These are phyloP conservation scores for Brachionus manjavacas DNA, from an alignment of 1,140 invertebrate genomes.

Conservation along the genomic window DNA sequence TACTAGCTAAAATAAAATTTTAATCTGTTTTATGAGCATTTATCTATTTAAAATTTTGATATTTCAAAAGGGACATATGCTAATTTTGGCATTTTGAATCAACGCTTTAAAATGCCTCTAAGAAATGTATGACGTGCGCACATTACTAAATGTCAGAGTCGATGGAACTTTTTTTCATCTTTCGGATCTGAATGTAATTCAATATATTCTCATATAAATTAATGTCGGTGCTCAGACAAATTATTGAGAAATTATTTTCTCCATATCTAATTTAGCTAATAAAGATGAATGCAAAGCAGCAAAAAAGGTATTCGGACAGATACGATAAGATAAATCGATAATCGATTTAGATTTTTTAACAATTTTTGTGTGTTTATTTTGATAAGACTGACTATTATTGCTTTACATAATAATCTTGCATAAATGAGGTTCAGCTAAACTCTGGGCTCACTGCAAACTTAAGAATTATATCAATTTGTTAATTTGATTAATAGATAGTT, in stretches of 20 bases:
- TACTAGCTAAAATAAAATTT: neutral
- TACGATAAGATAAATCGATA: neutral
- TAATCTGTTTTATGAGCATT: neutral
- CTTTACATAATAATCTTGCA: neutral
- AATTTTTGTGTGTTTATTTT: neutral
- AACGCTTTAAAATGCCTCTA: neutral
- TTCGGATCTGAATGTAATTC: neutral
- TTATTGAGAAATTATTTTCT: neutral
- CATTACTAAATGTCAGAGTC: neutral
- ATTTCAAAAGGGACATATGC: neutral
- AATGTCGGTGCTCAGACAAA: neutral
- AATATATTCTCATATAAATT: neutral
- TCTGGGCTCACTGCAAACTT: neutral
- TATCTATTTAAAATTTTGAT: neutral
- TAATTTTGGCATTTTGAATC: neutral
- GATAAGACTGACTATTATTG: neutral
- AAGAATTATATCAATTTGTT: neutral
- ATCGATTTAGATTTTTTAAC: neutral
- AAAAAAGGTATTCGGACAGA: neutral
- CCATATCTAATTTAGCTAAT: no score
- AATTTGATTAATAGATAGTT: neutral
- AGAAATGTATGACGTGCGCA: neutral
- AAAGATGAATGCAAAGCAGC: neutral
- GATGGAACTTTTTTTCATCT: neutral
- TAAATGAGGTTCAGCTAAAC: neutral